Evolutionary conservation across 2,888 invertebrate species (phyloP), one percentile per base, ranked within the genome.

Genomic region (Hetaerina titia): DNA sequence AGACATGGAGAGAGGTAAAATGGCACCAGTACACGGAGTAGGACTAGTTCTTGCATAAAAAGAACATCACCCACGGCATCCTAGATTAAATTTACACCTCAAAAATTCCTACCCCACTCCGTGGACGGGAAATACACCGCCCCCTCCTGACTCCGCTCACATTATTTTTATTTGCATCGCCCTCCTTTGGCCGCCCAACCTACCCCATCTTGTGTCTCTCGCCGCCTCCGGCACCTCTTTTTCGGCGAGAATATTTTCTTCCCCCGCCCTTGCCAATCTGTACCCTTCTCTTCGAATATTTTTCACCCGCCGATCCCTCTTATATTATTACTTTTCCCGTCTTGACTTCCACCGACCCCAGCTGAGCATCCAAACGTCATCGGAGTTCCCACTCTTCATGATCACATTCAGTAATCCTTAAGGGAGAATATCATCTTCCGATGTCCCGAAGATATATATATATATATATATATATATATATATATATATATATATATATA

Each of bases 51-150:
- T 4, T 11, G 81, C 11, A 31, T 31, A 15, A 81, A 81, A 81
- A 81, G 11, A 81, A 25, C 11, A 22, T 69, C 13, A 1, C 31
- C 81, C 13, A 25, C 31, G 81, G 81, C 81, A 31, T 81, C 81
- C 81, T 81, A 81, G 81, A 81, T 81, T 81, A 81, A 81, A 81
- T 81, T 81, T 81, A 81, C 81, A 81, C 81, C 31, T 81, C 31
- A 81, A 81, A 81, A 81, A 31, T 31, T 81, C 81, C 81, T 81
- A 31, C 8, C 81, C 31, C 81, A 81, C 81, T 31, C 81, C 13
- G 81, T 22, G 25, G 60, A 25, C 9, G 81, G 31, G 31, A 81
- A 31, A 31, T 13, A 81, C 31, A 9, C 81, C 6, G 4, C 81
- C 31, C 31, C 7, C 31, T 81, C 81, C 81, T 45, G 45, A 45